Evolutionary conservation across 1,140 invertebrate species (phyloP), one percentile per base, ranked within the genome.

Genomic region (Brachionus sp.): DNA sequence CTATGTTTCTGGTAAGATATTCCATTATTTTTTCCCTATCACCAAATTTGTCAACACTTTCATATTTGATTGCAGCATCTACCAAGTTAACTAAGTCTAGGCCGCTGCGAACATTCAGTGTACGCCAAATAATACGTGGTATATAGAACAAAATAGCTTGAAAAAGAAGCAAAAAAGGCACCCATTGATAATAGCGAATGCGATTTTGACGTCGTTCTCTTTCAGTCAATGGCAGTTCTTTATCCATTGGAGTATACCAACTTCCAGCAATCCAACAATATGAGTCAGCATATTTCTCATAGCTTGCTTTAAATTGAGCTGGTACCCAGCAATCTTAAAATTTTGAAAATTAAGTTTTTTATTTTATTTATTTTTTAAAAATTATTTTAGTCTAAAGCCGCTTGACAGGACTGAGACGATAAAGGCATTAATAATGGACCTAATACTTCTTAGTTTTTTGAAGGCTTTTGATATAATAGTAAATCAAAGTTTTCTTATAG

Each of bases 111-210:
- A 66, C 25, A 42, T 66, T 68, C 16, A 88, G 84, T 75, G 86
- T 86, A 44, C 86, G 86, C 88, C 87, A 89, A 6, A 89, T 57
- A 66, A 87, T 85, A 75, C 86, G 86, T 13, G 89, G 89, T 33
- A 90, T 85, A 39, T 88, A 86, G 85, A 90, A 90, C 46, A 88
- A 85, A n/a, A 88, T 85, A 6, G 89, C 89, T 85, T 88, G 87
- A 10, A 90, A 82, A 3, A 89, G 80, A 6, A 90, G 84, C 35
- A 90, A 86, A 57, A 90, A 88, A 0, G 89, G 89, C 12, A 90
- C 89, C 89, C 89, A 90, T 85, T 90, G 90, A 85, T 90, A 90
- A 84, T 90, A 90, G 23, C 84, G 80, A 64, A 83, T 73, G 29
- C 86, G 85, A 75, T 86, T 84, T 66, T 86, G 83, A 12, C 82